Conservation (phyloP, 2,113 vertebrate genomes). For the Atractosteus spatula region DNA sequence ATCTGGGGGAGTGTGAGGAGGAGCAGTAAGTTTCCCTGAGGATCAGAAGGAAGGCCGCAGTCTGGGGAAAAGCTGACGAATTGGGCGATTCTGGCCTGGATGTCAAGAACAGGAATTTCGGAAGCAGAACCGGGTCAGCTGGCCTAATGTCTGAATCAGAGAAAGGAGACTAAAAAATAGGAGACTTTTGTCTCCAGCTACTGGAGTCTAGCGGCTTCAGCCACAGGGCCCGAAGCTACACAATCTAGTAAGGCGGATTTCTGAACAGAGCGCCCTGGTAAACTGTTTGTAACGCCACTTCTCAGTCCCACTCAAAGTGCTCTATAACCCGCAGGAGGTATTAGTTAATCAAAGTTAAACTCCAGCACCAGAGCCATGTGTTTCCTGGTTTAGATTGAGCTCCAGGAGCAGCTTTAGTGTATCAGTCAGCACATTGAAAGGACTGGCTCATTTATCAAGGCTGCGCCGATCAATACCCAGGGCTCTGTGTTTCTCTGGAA, state of each 20-base stretch:
- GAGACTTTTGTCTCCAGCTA: too few relatives aligned
- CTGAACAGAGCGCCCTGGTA: slow-evolving; percentile 16
- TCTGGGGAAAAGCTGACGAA: too few relatives aligned
- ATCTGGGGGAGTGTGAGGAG: too few relatives aligned
- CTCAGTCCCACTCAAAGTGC: background rate
- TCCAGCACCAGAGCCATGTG: slow-evolving; percentile 23
- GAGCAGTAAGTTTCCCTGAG: too few relatives aligned
- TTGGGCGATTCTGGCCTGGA: too few relatives aligned
- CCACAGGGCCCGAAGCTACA: background rate
- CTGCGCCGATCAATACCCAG: slow-evolving; percentile 31
- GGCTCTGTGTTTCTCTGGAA: slow-evolving; percentile 22
- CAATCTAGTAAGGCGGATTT: slow-evolving; percentile 9
- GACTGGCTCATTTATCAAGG: slow-evolving; percentile 43
- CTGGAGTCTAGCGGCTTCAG: background rate
- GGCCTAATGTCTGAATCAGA: too few relatives aligned
- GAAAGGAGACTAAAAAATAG: too few relatives aligned
- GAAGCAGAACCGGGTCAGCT: too few relatives aligned
- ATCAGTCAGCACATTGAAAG: slow-evolving; percentile 47
- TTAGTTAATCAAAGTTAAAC: slow-evolving; percentile 52
- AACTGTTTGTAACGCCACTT: slow-evolving; percentile 20
- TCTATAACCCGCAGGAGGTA: slow-evolving; percentile 23
- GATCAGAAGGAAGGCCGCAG: too few relatives aligned
- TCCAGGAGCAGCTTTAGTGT: slow-evolving; percentile 42
- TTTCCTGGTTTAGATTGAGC: slow-evolving; percentile 39
- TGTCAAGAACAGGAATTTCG: too few relatives aligned